Conservation (phyloP, 35 echinoderm and acorn worm genomes). For the Lytechinus variegatus region DNA sequence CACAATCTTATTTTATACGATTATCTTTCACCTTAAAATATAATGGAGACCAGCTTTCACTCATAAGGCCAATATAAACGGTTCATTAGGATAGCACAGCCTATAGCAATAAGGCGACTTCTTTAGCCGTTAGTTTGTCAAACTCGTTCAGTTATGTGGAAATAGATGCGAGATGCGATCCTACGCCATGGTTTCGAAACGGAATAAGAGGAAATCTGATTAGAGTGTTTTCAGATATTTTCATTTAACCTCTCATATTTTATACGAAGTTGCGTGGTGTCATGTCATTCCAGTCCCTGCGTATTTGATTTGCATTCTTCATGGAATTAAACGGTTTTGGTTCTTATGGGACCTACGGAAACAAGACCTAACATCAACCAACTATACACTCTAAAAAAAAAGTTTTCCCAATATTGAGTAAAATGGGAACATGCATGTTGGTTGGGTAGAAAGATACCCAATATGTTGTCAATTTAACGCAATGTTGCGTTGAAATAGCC, state of each 20-base stretch:
- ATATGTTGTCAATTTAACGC: too few relatives aligned
- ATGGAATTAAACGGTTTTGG: too few relatives aligned
- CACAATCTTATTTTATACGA: too few relatives aligned
- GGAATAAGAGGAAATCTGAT: background rate
- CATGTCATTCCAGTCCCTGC: background rate
- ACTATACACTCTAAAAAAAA: too few relatives aligned
- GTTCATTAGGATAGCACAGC: background rate
- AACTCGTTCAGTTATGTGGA: background rate
- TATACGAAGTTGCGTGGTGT: background rate
- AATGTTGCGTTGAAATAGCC: too few relatives aligned
- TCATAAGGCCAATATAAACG: background rate
- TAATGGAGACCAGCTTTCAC: background rate
- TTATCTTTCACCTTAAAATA: background rate
- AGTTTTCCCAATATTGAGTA: too few relatives aligned
- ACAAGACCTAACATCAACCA: too few relatives aligned
- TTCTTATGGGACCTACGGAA: too few relatives aligned
- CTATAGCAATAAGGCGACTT: background rate
- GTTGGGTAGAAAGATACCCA: too few relatives aligned
- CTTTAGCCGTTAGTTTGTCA: background rate
- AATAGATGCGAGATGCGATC: background rate
- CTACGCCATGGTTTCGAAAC: background rate
- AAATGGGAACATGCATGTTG: too few relatives aligned
- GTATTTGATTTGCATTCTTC: background rate
- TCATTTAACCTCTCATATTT: background rate
- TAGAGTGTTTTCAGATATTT: background rate